Conservation (phyloP, 2,797 vertebrate genomes). For the Carcharodon carcharias region DNA sequence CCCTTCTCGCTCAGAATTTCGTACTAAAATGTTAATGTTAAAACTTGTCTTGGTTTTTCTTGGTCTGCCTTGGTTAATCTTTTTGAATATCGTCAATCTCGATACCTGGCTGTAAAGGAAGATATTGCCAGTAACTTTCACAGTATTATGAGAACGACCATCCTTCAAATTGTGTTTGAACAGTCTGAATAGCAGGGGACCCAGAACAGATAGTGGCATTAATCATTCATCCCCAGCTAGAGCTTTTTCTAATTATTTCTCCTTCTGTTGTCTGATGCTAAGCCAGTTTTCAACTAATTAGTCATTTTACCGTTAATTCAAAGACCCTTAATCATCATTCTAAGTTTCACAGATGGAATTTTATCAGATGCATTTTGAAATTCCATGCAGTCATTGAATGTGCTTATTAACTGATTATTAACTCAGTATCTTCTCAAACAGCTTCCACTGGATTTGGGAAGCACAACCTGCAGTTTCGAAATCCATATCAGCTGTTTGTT, state of each 20-base stretch:
- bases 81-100: neutral
- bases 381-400: neutral
- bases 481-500: neutral
- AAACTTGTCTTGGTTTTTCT: neutral
- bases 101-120: neutral
- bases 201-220: neutral
- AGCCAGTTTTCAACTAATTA: slow-evolving; percentile 5
- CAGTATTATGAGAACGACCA: neutral
- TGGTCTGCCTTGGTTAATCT: neutral
- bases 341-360: neutral
- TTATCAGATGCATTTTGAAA: neutral
- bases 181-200: neutral
- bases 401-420: neutral
- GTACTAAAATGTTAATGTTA: neutral
- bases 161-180: neutral
- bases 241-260: slow-evolving; percentile 10
- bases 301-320: neutral
- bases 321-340: neutral
- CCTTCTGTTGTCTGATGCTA: neutral
- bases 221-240: neutral
- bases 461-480: neutral
- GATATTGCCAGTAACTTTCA: neutral
- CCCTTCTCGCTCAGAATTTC: neutral
- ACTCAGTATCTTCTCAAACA: neutral
- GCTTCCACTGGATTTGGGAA: neutral